A percentile compares a stretch with the other conserved stretches of the same genome.
phyloP scores from a whole-genome alignment of 2,797 vertebrate species.

The Antennarius maculatus region DNA sequence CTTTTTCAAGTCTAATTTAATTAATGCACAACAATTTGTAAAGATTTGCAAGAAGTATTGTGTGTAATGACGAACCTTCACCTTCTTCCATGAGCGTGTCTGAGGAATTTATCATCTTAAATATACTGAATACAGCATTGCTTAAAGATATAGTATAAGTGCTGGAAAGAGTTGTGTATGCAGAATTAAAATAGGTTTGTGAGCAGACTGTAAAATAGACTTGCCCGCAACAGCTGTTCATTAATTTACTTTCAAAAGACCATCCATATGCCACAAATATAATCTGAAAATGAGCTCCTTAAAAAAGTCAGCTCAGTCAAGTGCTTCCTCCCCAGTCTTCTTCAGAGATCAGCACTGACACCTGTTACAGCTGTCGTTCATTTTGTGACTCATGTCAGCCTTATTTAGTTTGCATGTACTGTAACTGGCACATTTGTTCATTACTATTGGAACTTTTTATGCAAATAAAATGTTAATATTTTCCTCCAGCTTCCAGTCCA shows the following conservation, averaged over 20 bases:
- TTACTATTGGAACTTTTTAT: background rate
- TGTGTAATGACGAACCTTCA: slow-evolving; percentile 2
- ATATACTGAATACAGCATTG: background rate
- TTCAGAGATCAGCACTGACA: slow-evolving; percentile 35
- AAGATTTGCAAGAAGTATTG: background rate
- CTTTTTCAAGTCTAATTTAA: slow-evolving; percentile 24
- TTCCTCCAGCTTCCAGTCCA: background rate
- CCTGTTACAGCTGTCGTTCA: slow-evolving; percentile 42
- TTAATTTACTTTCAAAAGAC: slow-evolving; percentile 40
- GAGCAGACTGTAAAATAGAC: slow-evolving; percentile 17
- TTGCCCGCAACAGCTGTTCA: slow-evolving; percentile 18
- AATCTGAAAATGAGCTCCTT: slow-evolving; percentile 40
- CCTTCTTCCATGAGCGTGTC: background rate
- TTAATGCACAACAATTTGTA: background rate
- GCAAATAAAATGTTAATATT: background rate
- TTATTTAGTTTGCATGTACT: slow-evolving; percentile 10
- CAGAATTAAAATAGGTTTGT: slow-evolving; percentile 2
- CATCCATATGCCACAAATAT: slow-evolving; percentile 24
- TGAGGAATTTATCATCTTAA: background rate
- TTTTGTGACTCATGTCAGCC: slow-evolving; percentile 23
- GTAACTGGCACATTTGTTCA: slow-evolving; percentile 6
- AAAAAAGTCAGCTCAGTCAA: background rate
- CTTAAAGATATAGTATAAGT: background rate
- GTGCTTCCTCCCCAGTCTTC: slow-evolving; percentile 40
- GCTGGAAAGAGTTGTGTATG: background rate